phyloP scores from a whole-genome alignment of 2,113 vertebrate species.

The Tragelaphus buxtoni region DNA sequence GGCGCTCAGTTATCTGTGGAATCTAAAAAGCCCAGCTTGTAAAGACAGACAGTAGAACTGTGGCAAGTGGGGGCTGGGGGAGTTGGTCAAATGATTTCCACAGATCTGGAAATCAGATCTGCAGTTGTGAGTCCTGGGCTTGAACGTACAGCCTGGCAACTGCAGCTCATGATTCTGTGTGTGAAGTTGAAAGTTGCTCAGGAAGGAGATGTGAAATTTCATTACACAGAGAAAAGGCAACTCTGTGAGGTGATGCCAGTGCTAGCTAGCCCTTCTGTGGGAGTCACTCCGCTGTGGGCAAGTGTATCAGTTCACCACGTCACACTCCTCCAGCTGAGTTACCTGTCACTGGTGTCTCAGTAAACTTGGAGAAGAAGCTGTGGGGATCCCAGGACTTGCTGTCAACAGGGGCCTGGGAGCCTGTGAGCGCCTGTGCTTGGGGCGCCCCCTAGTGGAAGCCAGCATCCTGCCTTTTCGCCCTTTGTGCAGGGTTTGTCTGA shows the following conservation, averaged over 20 bases:
- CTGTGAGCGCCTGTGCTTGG: background rate
- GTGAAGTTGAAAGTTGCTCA: background rate
- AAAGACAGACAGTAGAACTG: background rate
- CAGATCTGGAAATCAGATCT: background rate
- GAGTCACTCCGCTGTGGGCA: too few species aligned
- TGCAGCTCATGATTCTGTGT: background rate
- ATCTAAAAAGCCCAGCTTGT: background rate
- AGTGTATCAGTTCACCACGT: background rate
- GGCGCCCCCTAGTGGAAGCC: background rate
- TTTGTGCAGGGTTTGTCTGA: background rate
- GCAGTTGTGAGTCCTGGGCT: background rate
- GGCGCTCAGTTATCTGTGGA: background rate
- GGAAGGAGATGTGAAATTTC: background rate
- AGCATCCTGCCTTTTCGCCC: background rate
- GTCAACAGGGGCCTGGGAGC: rapidly evolving
- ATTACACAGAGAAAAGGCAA: too few species aligned
- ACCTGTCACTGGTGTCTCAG: background rate
- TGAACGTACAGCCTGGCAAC: background rate
- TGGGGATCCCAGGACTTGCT: background rate
- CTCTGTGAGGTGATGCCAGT: background rate
- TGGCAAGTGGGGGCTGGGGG: background rate
- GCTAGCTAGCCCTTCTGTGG: background rate
- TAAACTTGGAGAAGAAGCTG: background rate
- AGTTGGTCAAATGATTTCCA: background rate
- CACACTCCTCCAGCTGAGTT: too few species aligned